phyloP scores from a whole-genome alignment of 2,113 vertebrate species.

The Lagenorhynchus albirostris region DNA sequence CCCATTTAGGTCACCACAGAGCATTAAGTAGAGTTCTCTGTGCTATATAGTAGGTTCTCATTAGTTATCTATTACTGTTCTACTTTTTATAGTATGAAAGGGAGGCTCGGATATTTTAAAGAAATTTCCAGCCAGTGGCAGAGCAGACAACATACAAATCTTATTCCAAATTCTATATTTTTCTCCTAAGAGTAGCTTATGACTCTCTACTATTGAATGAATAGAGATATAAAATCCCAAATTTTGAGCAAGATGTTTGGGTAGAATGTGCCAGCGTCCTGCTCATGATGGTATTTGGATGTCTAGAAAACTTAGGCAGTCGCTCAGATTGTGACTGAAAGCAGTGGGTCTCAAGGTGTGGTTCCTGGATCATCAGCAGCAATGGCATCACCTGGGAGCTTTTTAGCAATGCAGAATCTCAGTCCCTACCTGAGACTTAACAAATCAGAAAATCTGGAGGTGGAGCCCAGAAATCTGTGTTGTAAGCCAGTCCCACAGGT shows the following conservation, averaged over 20 bases:
- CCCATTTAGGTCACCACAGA: too few relatives aligned
- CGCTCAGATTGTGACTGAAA: neutral
- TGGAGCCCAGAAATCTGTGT: neutral
- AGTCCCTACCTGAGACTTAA: neutral
- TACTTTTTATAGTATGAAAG: neutral
- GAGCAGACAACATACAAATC: neutral
- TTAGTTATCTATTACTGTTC: neutral
- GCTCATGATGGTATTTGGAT: neutral
- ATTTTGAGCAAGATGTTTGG: neutral
- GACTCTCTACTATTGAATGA: neutral
- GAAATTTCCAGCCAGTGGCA: neutral
- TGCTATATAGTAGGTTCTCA: too few relatives aligned
- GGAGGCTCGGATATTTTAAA: neutral
- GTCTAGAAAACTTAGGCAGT: neutral
- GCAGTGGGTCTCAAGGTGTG: neutral
- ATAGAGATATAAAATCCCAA: neutral
- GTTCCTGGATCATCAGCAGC: neutral
- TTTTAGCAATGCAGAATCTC: neutral
- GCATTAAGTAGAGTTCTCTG: too few relatives aligned
- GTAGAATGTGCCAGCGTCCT: neutral
- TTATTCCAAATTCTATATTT: neutral
- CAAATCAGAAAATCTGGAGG: neutral
- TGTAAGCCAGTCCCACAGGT: neutral
- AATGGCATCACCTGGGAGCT: neutral
- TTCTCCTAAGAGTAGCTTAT: neutral